Percentiles rank a stretch among this genome's conserved stretches.
Evolutionary conservation across 2,113 vertebrate species (phyloP).

Genomic region (Clarias magur): DNA sequence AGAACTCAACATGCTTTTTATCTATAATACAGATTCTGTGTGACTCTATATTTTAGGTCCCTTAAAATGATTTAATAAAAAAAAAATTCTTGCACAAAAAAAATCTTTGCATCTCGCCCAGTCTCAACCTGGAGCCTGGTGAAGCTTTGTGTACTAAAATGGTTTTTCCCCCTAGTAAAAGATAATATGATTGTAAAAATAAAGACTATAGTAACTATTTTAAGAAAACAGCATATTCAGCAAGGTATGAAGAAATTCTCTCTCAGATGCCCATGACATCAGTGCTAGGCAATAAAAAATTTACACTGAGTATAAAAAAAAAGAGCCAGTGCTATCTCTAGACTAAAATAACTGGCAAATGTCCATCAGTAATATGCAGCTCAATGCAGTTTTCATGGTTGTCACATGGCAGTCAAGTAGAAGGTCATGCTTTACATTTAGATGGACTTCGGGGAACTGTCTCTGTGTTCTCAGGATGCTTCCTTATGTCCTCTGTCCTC

Average conservation of each 20-base stretch:
- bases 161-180: background rate
- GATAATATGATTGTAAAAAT: background rate
- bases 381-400: conserved; percentile 8
- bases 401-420: conserved; percentile 28
- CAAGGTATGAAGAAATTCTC: background rate
- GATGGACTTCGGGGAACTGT: background rate
- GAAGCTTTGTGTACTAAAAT: background rate
- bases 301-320: background rate
- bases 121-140: background rate
- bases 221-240: background rate
- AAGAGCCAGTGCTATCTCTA: background rate
- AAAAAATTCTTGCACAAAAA: background rate
- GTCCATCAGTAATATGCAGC: background rate
- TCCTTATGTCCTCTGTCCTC: conserved; percentile 7
- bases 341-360: background rate
- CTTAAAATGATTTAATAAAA: no score
- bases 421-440: conserved; percentile 17
- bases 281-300: background rate
- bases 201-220: background rate
- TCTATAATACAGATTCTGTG: no score
- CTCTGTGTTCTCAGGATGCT: conserved; percentile 1
- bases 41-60: no score
- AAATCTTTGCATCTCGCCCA: background rate
- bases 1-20: no score
- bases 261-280: background rate